phyloP scores from a whole-genome alignment of 2,797 vertebrate species.

The Emydoidea blandingii region DNA sequence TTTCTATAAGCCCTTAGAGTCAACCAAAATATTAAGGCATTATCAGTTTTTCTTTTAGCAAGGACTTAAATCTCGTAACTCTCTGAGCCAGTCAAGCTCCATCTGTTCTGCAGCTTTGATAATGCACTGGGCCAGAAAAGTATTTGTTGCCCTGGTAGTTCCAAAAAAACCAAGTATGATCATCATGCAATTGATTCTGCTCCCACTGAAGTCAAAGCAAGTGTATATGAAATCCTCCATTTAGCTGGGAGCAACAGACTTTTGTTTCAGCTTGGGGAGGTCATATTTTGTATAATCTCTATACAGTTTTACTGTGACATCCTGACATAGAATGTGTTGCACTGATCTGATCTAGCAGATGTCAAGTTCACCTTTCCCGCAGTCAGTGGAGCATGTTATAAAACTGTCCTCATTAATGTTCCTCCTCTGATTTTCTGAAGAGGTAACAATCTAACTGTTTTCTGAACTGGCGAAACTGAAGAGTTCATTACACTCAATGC shows the following conservation, averaged over 20 bases:
- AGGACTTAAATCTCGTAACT: rapidly evolving
- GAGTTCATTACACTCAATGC: not conserved
- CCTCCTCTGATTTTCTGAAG: not conserved
- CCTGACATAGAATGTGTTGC: not conserved
- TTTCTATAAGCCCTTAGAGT: not conserved
- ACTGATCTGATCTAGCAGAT: not conserved
- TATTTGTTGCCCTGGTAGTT: rapidly evolving
- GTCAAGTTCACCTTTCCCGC: not conserved
- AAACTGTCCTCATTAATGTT: not conserved
- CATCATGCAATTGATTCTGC: rapidly evolving
- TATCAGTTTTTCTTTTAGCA: not conserved
- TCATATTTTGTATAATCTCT: not conserved
- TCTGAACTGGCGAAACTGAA: not conserved
- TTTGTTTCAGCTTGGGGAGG: not conserved
- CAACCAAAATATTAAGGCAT: not conserved
- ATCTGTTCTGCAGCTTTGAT: not conserved
- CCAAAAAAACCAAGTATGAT: not conserved
- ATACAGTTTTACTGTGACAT: not conserved
- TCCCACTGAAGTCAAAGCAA: not conserved
- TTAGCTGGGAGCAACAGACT: not conserved
- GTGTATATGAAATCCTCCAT: not conserved
- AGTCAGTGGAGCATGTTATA: not conserved
- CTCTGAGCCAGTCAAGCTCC: rapidly evolving
- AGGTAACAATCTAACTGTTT: not conserved
- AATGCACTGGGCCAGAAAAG: not conserved